phyloP scores from a whole-genome alignment of 2,888 invertebrate species.

The Campoletis raptor region DNA sequence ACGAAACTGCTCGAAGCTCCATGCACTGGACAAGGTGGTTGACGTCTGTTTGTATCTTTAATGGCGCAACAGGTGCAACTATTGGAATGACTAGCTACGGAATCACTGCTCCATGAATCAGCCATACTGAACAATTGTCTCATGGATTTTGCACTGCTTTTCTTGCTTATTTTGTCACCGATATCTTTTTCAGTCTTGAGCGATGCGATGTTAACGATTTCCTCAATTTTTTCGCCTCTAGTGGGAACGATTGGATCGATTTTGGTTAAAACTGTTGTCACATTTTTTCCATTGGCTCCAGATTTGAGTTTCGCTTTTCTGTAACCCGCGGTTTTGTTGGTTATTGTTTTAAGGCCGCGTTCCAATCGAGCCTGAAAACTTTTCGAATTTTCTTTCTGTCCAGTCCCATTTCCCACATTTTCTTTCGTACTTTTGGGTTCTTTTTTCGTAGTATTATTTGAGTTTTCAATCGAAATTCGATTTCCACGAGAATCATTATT shows the following conservation, averaged over 20 bases:
- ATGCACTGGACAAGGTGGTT: constrained; percentile 72
- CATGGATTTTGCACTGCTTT: constrained; percentile 72
- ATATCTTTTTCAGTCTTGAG: constrained; percentile 10
- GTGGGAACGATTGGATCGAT: constrained; percentile 14
- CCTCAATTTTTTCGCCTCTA: neutral
- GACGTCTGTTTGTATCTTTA: constrained; percentile 61
- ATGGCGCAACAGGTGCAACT: constrained; percentile 76
- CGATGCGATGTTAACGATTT: constrained; percentile 30
- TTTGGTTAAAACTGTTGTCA: neutral
- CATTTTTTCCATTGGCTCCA: constrained; percentile 17
- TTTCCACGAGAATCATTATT: constrained; percentile 7
- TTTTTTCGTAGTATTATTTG: constrained; percentile 29
- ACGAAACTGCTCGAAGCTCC: constrained; percentile 59
- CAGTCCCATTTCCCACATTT: constrained; percentile 27
- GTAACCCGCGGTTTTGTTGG: constrained; percentile 61
- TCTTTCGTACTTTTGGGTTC: constrained; percentile 43
- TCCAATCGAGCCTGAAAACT: constrained; percentile 72
- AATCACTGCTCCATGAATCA: constrained; percentile 78
- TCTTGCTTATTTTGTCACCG: constrained; percentile 50
- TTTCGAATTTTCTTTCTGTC: constrained; percentile 61
- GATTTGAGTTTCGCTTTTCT: constrained; percentile 54
- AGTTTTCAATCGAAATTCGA: constrained; percentile 17
- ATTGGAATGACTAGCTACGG: constrained; percentile 76
- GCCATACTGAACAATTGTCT: constrained; percentile 77
- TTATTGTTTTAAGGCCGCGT: constrained; percentile 68